phyloP scores from a whole-genome alignment of 1,140 invertebrate genomes.

The Anoplophora glabripennis region DNA sequence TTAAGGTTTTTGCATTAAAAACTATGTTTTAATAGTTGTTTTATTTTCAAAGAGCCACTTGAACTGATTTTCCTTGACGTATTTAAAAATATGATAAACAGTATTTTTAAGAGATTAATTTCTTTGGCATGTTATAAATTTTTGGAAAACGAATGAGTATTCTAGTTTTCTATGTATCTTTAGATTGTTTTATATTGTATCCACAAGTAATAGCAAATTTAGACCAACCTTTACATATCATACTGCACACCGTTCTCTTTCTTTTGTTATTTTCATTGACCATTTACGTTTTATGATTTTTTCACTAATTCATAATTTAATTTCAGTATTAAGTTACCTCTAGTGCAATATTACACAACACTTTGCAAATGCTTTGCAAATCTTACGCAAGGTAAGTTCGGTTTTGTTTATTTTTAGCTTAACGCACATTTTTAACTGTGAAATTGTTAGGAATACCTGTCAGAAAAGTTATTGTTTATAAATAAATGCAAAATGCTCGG shows the following conservation, averaged over 20 bases:
- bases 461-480: not conserved
- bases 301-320: slow-evolving; percentile 16
- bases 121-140: not conserved
- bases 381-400: slow-evolving; percentile 10
- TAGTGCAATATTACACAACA: slow-evolving; percentile 15
- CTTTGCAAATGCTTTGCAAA: slow-evolving; percentile 12
- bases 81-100: slow-evolving; percentile 5
- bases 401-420: not conserved
- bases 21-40: slow-evolving; percentile 6
- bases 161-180: too few species aligned
- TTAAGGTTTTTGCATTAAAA: slow-evolving; percentile 10
- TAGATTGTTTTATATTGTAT: not conserved
- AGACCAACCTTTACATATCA: not conserved
- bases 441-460: not conserved
- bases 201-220: not conserved
- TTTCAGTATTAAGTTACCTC: slow-evolving; percentile 31
- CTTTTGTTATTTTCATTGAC: not conserved
- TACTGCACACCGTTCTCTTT: not conserved
- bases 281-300: not conserved
- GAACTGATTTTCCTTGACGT: not conserved
- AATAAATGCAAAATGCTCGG: too few species aligned
- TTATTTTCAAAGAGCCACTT: slow-evolving; percentile 1
- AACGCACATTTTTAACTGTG: not conserved
- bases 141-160: not conserved
- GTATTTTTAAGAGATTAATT: not conserved